Evolutionary conservation across 2,797 vertebrate species (phyloP), one percentile per base, ranked within the genome.

Genomic region (Anguilla obscura): DNA sequence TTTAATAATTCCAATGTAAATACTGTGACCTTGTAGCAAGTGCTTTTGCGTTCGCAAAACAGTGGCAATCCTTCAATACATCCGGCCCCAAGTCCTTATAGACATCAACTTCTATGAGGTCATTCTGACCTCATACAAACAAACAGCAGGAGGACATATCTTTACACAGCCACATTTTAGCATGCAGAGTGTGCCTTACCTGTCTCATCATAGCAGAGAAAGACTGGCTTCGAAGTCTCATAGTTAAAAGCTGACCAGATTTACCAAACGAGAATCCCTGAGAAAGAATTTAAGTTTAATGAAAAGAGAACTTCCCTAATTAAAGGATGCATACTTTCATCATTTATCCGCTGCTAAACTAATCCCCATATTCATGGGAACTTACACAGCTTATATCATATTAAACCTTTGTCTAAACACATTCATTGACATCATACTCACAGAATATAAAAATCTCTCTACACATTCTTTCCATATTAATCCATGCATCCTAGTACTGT

Each of bases 131-230:
- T 56, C 54, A 24, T 66, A 27, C 21, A 4, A 27, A 66, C 63
- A n/a, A 3, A 66, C 63, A 27, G 63, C n/a, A 7, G n/a, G 63
- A 66, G 63, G n/a, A 27, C 56, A 58, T 58, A 58, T n/a, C 63
- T 24, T 27, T 14, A 27, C 63, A 69, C 63, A 69, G 7, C 1
- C 63, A 69, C 63, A 24, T 69, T 27, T 69, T n/a, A n/a, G 24
- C 7, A 69, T 27, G 18, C 33, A 88, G 80, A 18, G 86, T 66
- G 66, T 45, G 88, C 86, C 88, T 86, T 90, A 94, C 93, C 91
- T 93, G 93, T 92, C 91, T 88, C 83, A 93, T 60, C 56, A 92
- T 92, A 85, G 92, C 89, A 58, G 90, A 89, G 85, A 93, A 93
- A 80, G 90, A 82, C 86, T 88, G 91, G 45, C 80, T 88, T 82